Percentiles rank a stretch among this genome's conserved stretches.
These are phyloP conservation scores for Psococerastis gibbosa DNA, from an alignment of 2,888 invertebrate genomes.

Conservation along the genomic window DNA sequence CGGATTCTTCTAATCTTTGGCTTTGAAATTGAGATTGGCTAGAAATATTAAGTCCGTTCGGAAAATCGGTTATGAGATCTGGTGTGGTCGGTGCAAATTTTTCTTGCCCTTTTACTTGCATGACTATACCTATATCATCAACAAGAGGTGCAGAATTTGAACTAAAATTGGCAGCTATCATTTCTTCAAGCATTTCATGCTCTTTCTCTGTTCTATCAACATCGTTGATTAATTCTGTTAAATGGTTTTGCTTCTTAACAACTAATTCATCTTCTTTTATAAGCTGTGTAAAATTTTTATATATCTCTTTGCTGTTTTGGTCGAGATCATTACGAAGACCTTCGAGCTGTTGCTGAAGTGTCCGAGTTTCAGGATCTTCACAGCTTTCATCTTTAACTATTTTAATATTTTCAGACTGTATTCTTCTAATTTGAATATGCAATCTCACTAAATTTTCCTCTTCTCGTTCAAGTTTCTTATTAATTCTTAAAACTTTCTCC, in stretches of 20 bases:
- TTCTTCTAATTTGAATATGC: constrained; percentile 6
- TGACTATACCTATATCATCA: not conserved
- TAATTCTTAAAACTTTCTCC: constrained; percentile 8
- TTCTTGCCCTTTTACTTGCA: constrained; percentile 9
- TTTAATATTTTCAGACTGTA: constrained; percentile 8
- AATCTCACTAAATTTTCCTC: constrained; percentile 7
- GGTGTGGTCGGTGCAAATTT: not conserved
- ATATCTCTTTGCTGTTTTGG: constrained; percentile 8
- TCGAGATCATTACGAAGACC: not conserved
- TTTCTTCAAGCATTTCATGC: not conserved
- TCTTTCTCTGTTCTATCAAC: constrained; percentile 4
- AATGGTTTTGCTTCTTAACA: not conserved
- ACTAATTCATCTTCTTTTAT: constrained; percentile 4
- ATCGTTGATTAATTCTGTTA: not conserved
- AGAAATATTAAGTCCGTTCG: too few relatives aligned
- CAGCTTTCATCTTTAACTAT: not conserved
- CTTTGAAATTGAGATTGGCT: not conserved
- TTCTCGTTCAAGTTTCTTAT: constrained; percentile 7
- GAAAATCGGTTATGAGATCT: not conserved
- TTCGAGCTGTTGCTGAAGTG: not conserved
- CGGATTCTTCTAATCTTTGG: constrained; percentile 4
- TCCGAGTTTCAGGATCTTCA: not conserved
- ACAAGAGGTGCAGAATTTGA: not conserved
- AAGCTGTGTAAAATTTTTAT: constrained; percentile 3
- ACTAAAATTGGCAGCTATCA: not conserved